Base-by-base conservation (phyloP, 2,888 invertebrate species). In the Elegia similella region DNA sequence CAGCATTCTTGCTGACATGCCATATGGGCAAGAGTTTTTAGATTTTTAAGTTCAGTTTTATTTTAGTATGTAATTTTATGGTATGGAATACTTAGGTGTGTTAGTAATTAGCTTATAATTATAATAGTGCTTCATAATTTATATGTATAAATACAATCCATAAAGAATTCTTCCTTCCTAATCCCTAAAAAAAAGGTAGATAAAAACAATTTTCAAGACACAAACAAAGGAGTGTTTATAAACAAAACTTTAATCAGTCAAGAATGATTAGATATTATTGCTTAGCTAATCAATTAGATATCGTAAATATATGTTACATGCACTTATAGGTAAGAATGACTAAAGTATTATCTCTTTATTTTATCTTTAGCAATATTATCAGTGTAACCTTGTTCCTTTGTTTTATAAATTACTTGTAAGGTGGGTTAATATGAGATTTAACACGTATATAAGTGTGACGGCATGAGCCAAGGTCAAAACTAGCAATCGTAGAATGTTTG, bases 311-410 rank as follows among this genome's bases (percentile, higher is more conserved):
- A 23, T 23, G 2, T 23, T 5, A 23, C 23, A 38, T 38, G 12
- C n/a, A 38, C 7, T 12, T 8, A 38, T 38, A 12, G 12, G 12
- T 38, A 38, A 5, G 0, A 2, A n/a, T 38, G 23, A 3, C 2
- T 3, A 3, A 5, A 32, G 7, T 38, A 38, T 38, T 38, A 38
- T 38, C 38, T 38, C 38, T n/a, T 38, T 12, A 38, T 12, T 38
- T 38, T 38, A 38, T 38, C 38, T 38, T 38, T 38, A 12, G 5
- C 38, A 38, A n/a, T 6, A 38, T 38, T 12, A 38, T 38, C 38
- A n/a, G 12, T 1, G 7, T 54, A 53, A 61, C 61, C 59, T 59
- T 61, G 54, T 52, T 59, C 46, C 60, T 62, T 62, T 66, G 61
- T 38, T 64, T 61, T 59, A 30, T 59, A 42, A 59, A 60, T 58